Evolutionary conservation across 2,113 vertebrate genomes (phyloP).

Genomic region (Prunella himalayana): DNA sequence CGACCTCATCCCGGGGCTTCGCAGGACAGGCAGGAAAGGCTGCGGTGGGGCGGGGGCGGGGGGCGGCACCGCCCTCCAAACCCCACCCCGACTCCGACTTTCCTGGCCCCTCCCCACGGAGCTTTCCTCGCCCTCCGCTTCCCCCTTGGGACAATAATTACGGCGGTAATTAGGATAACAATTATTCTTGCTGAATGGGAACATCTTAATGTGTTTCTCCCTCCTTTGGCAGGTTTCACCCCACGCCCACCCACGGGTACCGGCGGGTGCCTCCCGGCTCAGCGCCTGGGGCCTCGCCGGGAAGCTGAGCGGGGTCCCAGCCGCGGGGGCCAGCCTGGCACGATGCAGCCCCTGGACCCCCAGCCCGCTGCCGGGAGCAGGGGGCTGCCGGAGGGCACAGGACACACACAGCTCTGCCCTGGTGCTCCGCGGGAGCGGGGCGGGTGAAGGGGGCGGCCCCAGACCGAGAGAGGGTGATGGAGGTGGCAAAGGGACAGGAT

Average conservation of each 20-base stretch:
- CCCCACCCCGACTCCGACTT: neutral
- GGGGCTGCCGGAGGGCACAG: neutral
- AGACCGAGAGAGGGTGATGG: neutral
- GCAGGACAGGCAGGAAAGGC: neutral
- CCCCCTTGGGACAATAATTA: conserved; percentile 2
- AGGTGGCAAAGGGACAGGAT: neutral
- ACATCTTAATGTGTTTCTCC: conserved; percentile 7
- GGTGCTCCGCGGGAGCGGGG: accelerated
- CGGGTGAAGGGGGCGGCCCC: accelerated
- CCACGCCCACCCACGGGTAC: neutral
- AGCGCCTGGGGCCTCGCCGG: accelerated
- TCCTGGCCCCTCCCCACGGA: neutral
- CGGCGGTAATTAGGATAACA: neutral
- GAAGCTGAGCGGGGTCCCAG: neutral
- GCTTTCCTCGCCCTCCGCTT: neutral
- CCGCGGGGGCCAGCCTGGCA: neutral
- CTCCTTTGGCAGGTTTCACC: neutral
- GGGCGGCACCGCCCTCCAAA: neutral
- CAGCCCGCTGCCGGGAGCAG: neutral
- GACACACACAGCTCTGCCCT: accelerated
- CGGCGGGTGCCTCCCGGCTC: neutral
- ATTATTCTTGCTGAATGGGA: conserved; percentile 7
- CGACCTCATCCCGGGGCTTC: neutral
- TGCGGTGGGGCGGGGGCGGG: neutral
- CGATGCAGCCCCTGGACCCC: accelerated